phyloP scores from a whole-genome alignment of 1,140 invertebrate genomes.

The Leptinotarsa undecemlineata region DNA sequence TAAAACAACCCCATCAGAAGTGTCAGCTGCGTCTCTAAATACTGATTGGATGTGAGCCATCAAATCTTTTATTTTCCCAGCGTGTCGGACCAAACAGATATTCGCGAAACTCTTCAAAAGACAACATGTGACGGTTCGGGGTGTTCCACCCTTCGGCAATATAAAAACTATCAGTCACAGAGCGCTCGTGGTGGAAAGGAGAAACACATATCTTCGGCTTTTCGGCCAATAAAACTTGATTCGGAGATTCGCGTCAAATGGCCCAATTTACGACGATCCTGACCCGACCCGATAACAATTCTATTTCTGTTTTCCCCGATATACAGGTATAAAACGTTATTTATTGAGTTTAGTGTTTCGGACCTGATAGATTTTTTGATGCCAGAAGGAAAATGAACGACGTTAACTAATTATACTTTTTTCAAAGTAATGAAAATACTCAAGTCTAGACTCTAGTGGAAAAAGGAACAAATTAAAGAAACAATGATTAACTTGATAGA shows the following conservation, averaged over 20 bases:
- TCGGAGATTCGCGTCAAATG: conserved; percentile 50
- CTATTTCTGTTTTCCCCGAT: conserved; percentile 39
- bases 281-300: conserved; percentile 48
- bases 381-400: not conserved
- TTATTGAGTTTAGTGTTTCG: conserved; percentile 17
- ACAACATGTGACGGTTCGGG: not conserved
- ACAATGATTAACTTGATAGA: no score
- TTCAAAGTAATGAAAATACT: no score
- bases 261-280: conserved; percentile 49
- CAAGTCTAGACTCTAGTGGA: no score
- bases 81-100: conserved; percentile 37
- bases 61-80: conserved; percentile 49
- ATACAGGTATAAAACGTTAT: conserved; percentile 39
- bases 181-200: conserved; percentile 37
- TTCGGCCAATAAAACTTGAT: conserved; percentile 54
- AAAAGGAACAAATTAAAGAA: no score
- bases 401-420: no score
- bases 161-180: conserved; percentile 44
- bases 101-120: not conserved
- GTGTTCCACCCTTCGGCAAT: conserved; percentile 34
- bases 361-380: not conserved
- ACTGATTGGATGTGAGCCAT: conserved; percentile 50
- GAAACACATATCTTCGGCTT: conserved; percentile 52
- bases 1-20: conserved; percentile 28
- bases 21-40: conserved; percentile 45